Evolutionary conservation across 1,140 invertebrate genomes (phyloP), one percentile per base, ranked within the genome.

Genomic region (Agrypnia vestita): DNA sequence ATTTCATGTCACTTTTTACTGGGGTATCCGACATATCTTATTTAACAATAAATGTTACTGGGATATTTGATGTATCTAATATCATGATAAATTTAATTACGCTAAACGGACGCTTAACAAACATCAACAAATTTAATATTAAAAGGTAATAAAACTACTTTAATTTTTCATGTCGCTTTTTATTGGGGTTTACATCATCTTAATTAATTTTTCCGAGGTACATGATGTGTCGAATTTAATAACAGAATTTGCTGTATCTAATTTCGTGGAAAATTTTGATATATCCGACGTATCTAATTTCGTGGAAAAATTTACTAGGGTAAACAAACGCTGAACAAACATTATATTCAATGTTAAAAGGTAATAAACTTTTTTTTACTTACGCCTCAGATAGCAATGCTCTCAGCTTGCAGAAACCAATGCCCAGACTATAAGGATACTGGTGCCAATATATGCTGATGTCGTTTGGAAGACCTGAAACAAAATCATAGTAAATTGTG

Each of bases 401-500:
- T 61, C 96, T 91, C 59, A 97, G 89, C 87, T 96, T 96, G 89
- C 97, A 98, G 83, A 97, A 93, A 1, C 91, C 90, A 55, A 94
- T 90, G 0, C 97, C 97, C 62, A 97, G 92, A 49, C 91, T 89
- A 94, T 96, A 98, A 0, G 97, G 97, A 89, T 98, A 98, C 85
- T 97, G 96, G 86, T 97, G 95, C 96, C 96, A 98, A 84, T 96
- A 96, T 0, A 95, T 90, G 76, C 94, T 94, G 6, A 98, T 89
- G 85, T 98, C 97, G 84, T 96, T 94, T 0, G 97, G 97, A 59
- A 98, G 88, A 81, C 96, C 97, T 97, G 89, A 47, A 83, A 83
- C 44, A 80, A 76, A 72, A 0, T 21, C 17, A 55, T 17, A 51
- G 9, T 67, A 44, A 64, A 46, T 35, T 35, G 25, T 35, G 25